Evolutionary conservation across 2,797 vertebrate species (phyloP).

Genomic region (Malurus splendens): DNA sequence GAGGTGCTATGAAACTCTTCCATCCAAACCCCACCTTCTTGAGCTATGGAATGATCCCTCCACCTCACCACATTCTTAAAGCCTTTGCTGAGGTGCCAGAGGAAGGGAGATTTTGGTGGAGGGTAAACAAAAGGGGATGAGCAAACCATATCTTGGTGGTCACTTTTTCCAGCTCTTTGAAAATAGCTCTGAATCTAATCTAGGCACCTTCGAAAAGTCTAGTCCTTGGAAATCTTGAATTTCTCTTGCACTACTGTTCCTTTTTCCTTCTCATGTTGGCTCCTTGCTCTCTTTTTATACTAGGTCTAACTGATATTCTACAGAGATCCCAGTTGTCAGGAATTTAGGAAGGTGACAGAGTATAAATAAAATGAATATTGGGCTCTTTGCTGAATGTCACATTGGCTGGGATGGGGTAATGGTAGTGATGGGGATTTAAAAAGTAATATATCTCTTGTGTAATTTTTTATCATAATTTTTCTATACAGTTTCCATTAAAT

Average conservation of each 20-base stretch:
- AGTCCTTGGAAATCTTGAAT: not conserved
- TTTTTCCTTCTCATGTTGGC: not conserved
- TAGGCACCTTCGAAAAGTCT: not conserved
- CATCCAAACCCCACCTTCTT: accelerated
- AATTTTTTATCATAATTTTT: constrained; percentile 51
- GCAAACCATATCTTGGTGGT: not conserved
- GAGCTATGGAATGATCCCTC: not conserved
- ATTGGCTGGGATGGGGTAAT: not conserved
- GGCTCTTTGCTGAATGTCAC: not conserved
- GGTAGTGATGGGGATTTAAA: constrained; percentile 16
- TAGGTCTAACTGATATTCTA: not conserved
- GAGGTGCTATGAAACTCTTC: not conserved
- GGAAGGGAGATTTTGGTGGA: not conserved
- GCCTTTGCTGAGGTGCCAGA: not conserved
- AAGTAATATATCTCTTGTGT: constrained; percentile 28
- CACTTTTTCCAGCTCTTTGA: not conserved
- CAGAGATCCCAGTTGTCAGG: not conserved
- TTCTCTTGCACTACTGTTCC: not conserved
- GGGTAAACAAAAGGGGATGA: not conserved
- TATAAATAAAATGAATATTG: not conserved
- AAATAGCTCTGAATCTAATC: not conserved
- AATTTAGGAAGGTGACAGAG: not conserved
- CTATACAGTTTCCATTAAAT: constrained; percentile 45
- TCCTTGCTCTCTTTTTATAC: not conserved
- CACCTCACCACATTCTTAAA: not conserved